Evolutionary conservation across 2,797 vertebrate species (phyloP).

Genomic region (Iguana delicatissima): DNA sequence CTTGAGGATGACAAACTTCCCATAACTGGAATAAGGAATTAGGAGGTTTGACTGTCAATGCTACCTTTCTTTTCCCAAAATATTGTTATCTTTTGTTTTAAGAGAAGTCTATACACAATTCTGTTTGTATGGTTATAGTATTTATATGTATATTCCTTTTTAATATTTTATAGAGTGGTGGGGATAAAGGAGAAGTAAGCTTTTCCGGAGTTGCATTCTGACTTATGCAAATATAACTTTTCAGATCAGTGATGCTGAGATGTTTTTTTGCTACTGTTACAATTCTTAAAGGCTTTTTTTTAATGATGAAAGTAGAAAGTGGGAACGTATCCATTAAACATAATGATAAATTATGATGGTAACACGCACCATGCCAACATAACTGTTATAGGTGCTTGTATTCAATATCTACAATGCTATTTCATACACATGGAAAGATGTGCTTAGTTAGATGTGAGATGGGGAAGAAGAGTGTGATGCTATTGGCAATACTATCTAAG

Average conservation of each 20-base stretch:
- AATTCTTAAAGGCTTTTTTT: not conserved
- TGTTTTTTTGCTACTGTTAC: not conserved
- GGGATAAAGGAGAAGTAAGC: not conserved
- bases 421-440: not conserved
- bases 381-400: not conserved
- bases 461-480: not conserved
- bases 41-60: no score
- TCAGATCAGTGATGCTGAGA: not conserved
- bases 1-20: no score
- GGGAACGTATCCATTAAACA: not conserved
- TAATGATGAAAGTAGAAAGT: not conserved
- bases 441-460: not conserved
- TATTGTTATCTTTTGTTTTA: no score
- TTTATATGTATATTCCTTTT: no score
- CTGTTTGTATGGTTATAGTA: no score
- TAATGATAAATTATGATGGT: no score
- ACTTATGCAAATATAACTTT: not conserved
- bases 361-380: not conserved
- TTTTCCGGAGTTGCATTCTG: not conserved
- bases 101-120: no score
- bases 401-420: not conserved
- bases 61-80: no score
- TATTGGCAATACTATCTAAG: not conserved
- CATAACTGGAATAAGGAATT: no score
- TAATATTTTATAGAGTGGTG: no score